Evolutionary conservation across 2,888 invertebrate species (phyloP), one percentile per base, ranked within the genome.

Genomic region (Cephus pygmeus): DNA sequence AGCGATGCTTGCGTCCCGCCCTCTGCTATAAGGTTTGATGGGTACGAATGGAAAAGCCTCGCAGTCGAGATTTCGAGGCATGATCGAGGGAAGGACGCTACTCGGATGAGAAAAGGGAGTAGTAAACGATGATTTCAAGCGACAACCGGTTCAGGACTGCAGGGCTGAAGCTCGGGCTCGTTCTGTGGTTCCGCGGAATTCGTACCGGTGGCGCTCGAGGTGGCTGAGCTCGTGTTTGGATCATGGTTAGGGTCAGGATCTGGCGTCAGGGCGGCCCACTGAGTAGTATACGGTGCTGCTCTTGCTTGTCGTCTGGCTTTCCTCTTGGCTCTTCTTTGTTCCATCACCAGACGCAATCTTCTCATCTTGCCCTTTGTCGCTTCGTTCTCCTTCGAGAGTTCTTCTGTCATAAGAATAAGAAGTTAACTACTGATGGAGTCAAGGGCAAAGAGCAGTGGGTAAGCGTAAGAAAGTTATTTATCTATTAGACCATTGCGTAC

Each of bases 301-400:
- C 96, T 94, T 73, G 96, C 96, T 87, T 97, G 96, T 76, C 98
- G 94, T 80, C 97, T 93, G 83, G 97, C 93, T 85, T 92, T 92
- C 73, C 94, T 91, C 73, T 93, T 92, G 69, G 92, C 96, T 82
- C 97, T 95, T 87, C 97, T 94, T 91, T 98, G 97, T 86, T 97
- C 97, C 97, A 98, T 96, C 79, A 98, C 97, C 84, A 97, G 93
- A 84, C 97, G 95, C 77, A 98, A 92, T 83, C 97, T 96, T 88
- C 97, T 96, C 91, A 98, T 94, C 92, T 98, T 98, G 85, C 96
- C 96, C 87, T 96, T 95, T 11, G 96, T 96, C 85, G 96, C 96
- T 84, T 94, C 94, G 89, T 96, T 96, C 83, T 96, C 96, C 88
- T 94, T 92, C 75, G 95, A 95, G 78, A 94, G 91, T 12, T 93